Base-by-base conservation (phyloP, 1,140 invertebrate species). In the Aphis gossypii region DNA sequence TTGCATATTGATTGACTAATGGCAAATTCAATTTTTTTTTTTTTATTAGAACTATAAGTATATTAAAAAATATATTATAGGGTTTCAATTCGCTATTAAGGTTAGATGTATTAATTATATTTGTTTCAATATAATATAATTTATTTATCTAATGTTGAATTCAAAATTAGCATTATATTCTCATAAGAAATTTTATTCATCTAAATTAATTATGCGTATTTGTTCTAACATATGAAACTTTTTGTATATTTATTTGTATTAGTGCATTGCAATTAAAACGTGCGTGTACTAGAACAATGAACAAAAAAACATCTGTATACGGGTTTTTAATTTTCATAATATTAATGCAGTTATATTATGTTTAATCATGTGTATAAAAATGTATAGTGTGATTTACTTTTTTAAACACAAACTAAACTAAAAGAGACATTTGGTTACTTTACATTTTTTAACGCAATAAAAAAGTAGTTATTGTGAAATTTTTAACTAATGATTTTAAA, bases 101-200 rank as follows among this genome's bases (percentile, higher is more conserved):
- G 30, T 35, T 46, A n/a, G 6, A 88, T 7, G n/a, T 44, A 48
- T 30, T 87, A 87, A 46, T 87, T n/a, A 87, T 87, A 20, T 46
- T 87, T 48, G 4, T 46, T 44, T 46, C 41, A n/a, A 46, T 48
- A 20, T 30, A 44, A 18, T 87, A 87, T 87, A 30, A 46, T 46
- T 14, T n/a, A 35, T 48, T 88, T n/a, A 48, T 48, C 25, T 88
- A 88, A 3, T 88, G 21, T 89, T 35, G 11, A 89, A 54, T 54
- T 9, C 20, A 54, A 89, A 51, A 8, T 20, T 38, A 38, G 20
- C 25, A 54, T 54, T 89, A 35, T 23, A 51, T 51, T 51, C 51
- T 51, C 51, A 89, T 76, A n/a, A 54, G 8, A 89, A 7, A 7
- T 89, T 89, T 89, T 54, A 54, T 89, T 89, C 87, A 54, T 54